phyloP scores from a whole-genome alignment of 2,797 vertebrate species.

The Falco biarmicus region DNA sequence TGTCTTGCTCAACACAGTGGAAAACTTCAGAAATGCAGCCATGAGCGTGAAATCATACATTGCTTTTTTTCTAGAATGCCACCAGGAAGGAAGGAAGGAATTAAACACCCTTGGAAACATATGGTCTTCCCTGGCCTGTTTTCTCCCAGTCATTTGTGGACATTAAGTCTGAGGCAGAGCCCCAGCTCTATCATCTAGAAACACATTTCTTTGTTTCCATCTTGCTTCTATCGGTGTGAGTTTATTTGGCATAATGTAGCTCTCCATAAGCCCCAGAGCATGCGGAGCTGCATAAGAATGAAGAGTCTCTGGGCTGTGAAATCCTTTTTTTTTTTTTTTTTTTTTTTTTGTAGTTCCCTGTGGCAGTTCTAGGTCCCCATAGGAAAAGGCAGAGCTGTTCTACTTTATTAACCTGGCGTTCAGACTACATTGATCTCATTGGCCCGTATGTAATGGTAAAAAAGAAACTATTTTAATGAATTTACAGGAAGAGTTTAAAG shows the following conservation, averaged over 20 bases:
- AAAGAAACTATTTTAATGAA: slow-evolving; percentile 22
- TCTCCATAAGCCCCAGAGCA: neutral
- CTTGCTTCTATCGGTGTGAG: neutral
- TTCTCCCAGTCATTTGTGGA: neutral
- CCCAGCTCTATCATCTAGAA: neutral
- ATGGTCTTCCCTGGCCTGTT: neutral
- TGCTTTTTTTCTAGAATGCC: neutral
- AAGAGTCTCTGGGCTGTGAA: neutral
- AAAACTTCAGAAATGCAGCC: neutral
- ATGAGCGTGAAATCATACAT: neutral
- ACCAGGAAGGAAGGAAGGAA: neutral
- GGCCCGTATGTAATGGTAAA: neutral
- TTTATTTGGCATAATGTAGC: neutral
- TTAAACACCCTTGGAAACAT: neutral
- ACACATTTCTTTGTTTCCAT: neutral
- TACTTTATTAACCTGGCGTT: slow-evolving; percentile 26
- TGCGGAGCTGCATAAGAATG: neutral
- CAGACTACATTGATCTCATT: neutral
- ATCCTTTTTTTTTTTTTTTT: neutral
- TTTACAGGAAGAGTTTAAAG: neutral
- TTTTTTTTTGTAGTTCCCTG: neutral
- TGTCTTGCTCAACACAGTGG: neutral
- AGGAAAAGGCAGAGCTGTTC: slow-evolving; percentile 15
- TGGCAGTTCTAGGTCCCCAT: neutral
- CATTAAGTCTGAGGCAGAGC: neutral